Base-by-base conservation (phyloP, 2,888 invertebrate genomes). In the Eristalinus aeneus region DNA sequence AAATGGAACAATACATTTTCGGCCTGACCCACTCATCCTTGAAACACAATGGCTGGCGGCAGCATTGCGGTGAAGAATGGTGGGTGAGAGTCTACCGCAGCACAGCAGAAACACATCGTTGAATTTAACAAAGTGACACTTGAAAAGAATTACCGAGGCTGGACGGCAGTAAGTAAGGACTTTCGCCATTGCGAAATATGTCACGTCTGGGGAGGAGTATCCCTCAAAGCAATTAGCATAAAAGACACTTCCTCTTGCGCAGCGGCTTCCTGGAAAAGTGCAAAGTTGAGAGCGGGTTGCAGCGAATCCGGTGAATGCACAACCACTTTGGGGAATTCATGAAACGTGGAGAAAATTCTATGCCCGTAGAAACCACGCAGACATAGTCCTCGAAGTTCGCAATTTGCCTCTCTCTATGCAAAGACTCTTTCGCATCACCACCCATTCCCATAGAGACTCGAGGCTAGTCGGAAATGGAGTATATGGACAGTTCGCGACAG, bases 151-250 rank as follows among this genome's bases (percentile, higher is more conserved):
- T 39, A 27, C 0, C 22, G 36, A 58, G 34, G n/a, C 23, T n/a
- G 39, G 16, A 39, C n/a, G 46, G 46, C 27, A n/a, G n/a, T 36
- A 58, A 68, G 32, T 68, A 68, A 69, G 10, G 16, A 20, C 46
- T 11, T 10, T 54, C 20, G 39, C 58, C 58, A 69, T 58, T 39
- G n/a, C 16, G 27, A 58, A 60, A 71, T 27, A 27, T 46, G 46
- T 46, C 46, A 46, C 46, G 46, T 46, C 46, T 46, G 46, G 46
- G 8, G 46, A 8, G 46, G 39, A 71, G 71, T 46, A 16, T 39
- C 71, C 31, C 34, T 5, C 31, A 20, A 60, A 12, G 71, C 71
- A 71, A 71, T 71, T 71, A 71, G 58, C 60, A 71, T 71, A 71
- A 39, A 46, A 27, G 71, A 69, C 10, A 69, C 27, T 31, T 39